Conservation (phyloP, 2,888 invertebrate species). For the Pterostichus niger region DNA sequence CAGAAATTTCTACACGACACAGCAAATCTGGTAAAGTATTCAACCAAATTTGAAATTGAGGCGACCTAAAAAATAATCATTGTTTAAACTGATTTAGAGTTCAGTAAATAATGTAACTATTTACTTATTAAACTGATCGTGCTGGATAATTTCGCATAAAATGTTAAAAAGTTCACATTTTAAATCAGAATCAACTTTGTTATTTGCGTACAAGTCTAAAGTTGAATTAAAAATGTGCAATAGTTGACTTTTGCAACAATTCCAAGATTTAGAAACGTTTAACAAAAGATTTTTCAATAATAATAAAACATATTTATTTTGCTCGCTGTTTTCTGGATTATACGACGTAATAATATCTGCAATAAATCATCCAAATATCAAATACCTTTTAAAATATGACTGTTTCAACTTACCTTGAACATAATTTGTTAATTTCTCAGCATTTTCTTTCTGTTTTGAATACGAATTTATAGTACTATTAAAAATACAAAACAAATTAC, state of each 20-base stretch:
- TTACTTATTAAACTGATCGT: slow-evolving; percentile 73
- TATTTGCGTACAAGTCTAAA: slow-evolving; percentile 42
- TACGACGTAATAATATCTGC: slow-evolving; percentile 56
- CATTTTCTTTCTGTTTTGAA: slow-evolving; percentile 73
- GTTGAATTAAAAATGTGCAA: slow-evolving; percentile 58
- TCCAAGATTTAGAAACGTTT: slow-evolving; percentile 20
- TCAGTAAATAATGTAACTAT: slow-evolving; percentile 66
- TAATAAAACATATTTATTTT: slow-evolving; percentile 54
- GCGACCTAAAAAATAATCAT: slow-evolving; percentile 71
- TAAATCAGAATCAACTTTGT: slow-evolving; percentile 67
- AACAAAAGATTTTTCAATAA: slow-evolving; percentile 55
- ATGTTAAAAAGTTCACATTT: slow-evolving; percentile 75
- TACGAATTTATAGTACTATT: slow-evolving; percentile 76
- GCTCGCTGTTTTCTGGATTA: slow-evolving; percentile 56
- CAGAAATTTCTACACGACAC: slow-evolving; percentile 77
- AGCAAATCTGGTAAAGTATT: slow-evolving; percentile 80
- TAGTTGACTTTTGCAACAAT: slow-evolving; percentile 48
- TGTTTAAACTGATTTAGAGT: slow-evolving; percentile 38
- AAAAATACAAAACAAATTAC: slow-evolving; percentile 78
- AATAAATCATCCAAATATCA: slow-evolving; percentile 25
- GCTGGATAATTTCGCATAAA: slow-evolving; percentile 77
- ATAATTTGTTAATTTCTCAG: slow-evolving; percentile 38
- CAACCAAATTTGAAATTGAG: slow-evolving; percentile 79
- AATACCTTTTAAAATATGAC: background rate
- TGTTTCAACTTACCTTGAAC: slow-evolving; percentile 51